These are phyloP conservation scores for Sebastiscus tertius DNA, from an alignment of 2,797 vertebrate species.

Conservation along the genomic window DNA sequence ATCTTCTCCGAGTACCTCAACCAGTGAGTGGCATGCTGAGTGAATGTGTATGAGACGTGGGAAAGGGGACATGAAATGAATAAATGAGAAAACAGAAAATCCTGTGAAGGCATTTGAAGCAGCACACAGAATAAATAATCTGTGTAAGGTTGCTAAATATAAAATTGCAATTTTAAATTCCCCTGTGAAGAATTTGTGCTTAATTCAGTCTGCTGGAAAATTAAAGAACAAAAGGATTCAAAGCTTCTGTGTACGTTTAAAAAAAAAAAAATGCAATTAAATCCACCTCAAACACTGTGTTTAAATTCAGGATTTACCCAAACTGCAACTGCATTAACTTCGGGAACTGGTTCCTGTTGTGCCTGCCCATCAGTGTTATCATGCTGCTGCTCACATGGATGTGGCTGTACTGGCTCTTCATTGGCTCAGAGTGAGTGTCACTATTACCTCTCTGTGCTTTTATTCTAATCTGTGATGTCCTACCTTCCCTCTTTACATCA, in stretches of 20 bases:
- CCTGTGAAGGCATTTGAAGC: neutral
- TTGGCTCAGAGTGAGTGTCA: conserved; percentile 90
- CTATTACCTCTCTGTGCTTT: neutral
- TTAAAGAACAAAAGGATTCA: neutral
- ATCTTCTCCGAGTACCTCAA: conserved; percentile 92
- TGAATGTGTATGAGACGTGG: neutral
- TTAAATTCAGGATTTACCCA: conserved; percentile 85
- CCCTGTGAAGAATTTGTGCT: neutral
- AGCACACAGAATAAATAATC: neutral
- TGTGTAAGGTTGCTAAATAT: neutral
- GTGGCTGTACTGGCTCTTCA: conserved; percentile 92
- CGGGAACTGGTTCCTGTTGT: conserved; percentile 91
- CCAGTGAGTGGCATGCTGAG: conserved; percentile 79
- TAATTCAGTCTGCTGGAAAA: neutral
- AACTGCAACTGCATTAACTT: conserved; percentile 88
- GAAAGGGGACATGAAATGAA: neutral
- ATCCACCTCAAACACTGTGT: neutral
- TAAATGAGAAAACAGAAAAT: neutral
- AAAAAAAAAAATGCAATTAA: neutral
- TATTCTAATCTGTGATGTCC: neutral
- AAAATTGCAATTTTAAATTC: neutral
- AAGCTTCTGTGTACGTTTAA: neutral
- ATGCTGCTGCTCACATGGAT: conserved; percentile 90
- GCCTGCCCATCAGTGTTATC: conserved; percentile 85
- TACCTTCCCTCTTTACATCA: neutral